Base-by-base conservation (phyloP, 2,113 vertebrate genomes). In the Oryzias woworae region DNA sequence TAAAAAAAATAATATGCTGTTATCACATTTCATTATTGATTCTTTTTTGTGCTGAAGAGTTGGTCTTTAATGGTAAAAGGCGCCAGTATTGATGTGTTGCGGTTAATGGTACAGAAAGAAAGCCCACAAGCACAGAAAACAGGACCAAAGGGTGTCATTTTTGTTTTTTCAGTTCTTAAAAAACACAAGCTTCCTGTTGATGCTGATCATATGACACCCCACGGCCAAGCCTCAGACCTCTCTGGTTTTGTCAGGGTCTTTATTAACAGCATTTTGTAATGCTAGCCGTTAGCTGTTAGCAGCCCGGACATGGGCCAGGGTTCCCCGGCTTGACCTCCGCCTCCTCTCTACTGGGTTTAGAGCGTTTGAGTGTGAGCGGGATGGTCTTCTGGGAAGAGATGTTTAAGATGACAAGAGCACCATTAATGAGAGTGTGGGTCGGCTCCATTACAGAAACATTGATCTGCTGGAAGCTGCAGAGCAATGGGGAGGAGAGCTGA, bases 401-500 rank as follows among this genome's bases (percentile, higher is more conserved):
- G 85, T 83, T 90, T 80, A 88, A 85, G 83, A 87, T 82, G 89
- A 87, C 77, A 79, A 62, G 78, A 75, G 84, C 73, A 66, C 85
- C 89, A 86, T 90, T 92, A 93, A 85, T 80, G 83, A 83, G 82
- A 85, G 87, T 82, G 77, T 66, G 68, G 84, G 66, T 62, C 78
- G 69, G 86, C 85, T 91, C 87, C 81, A 85, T 92, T 91, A 87
- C 90, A 89, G 78, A 69, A 54, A 47, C 86, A 92, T 91, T 84
- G 91, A 92, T 92, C 78, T 70, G 68, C 70, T 44, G 56, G 44
- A 73, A 77, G 50, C 46, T 5, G 45, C 60, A 50, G 57, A 66
- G 65, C 22, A 2, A 46, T 14, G 61, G 14, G 53, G 44, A 53
- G 42, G 42, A 42, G 51, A 53, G 66, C 12, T 17, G 41, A 20